A percentile compares a stretch with the other conserved stretches of the same genome.
Conservation (phyloP, 2,888 invertebrate genomes). For the Podotricha telesiphe region DNA sequence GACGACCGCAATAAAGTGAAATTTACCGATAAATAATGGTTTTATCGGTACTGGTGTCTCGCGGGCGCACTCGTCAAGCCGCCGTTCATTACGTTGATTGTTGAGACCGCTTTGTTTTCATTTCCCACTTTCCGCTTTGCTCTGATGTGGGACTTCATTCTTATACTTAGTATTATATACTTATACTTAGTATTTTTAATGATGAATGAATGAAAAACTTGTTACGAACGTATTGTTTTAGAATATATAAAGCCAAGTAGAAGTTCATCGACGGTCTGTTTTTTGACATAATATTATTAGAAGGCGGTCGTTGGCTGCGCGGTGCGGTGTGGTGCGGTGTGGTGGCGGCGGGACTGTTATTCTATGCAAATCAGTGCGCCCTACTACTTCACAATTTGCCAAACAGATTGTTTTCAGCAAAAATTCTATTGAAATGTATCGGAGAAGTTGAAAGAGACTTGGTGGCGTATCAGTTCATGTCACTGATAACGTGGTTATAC, state of each 20-base stretch:
- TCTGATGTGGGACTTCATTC: too few relatives aligned
- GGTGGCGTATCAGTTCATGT: conserved; percentile 50
- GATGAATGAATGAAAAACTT: background rate
- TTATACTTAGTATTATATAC: too few relatives aligned
- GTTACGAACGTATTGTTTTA: conserved; percentile 8
- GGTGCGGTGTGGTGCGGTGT: background rate
- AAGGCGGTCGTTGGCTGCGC: background rate
- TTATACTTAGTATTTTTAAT: background rate
- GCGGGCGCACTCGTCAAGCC: too few relatives aligned
- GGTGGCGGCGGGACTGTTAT: conserved; percentile 52
- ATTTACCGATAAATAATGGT: too few relatives aligned
- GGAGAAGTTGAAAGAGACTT: conserved; percentile 42
- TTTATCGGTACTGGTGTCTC: too few relatives aligned
- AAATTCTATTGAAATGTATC: conserved; percentile 68
- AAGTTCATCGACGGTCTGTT: conserved; percentile 34
- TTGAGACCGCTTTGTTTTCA: too few relatives aligned
- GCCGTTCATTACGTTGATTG: too few relatives aligned
- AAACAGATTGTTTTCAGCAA: conserved; percentile 71
- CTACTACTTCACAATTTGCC: conserved; percentile 66
- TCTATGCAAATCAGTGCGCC: conserved; percentile 62
- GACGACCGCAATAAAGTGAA: too few relatives aligned
- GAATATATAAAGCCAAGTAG: conserved; percentile 10
- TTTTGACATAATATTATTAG: conserved; percentile 40
- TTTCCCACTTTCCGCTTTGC: too few relatives aligned
- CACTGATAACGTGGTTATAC: background rate